phyloP scores from a whole-genome alignment of 2,797 vertebrate species.

The Poeciliopsis paucimaculata region DNA sequence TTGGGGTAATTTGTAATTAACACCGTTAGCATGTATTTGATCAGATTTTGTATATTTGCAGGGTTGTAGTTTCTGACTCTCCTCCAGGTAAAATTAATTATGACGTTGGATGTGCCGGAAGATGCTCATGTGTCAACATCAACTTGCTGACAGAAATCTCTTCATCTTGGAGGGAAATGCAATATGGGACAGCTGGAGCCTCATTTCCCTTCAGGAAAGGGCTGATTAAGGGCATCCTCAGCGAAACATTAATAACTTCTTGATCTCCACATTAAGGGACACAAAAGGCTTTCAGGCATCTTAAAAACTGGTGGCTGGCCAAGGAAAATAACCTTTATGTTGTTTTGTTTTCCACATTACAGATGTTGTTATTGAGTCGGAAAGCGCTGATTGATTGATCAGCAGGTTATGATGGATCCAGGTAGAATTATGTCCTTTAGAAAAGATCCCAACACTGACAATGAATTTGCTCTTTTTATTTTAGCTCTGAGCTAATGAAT shows the following conservation, averaged over 20 bases:
- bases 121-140: neutral
- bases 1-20: neutral
- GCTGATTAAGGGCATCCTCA: neutral
- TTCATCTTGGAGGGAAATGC: constrained; percentile 1
- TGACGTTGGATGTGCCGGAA: neutral
- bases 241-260: neutral
- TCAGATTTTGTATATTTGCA: neutral
- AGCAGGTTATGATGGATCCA: neutral
- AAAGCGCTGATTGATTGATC: neutral
- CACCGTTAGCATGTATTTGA: neutral
- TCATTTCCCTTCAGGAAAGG: neutral
- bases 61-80: neutral
- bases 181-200: neutral
- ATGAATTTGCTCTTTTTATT: neutral
- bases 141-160: constrained; percentile 1
- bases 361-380: neutral
- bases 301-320: neutral
- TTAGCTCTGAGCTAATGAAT: neutral
- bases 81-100: neutral
- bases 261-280: neutral
- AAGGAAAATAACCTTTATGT: neutral
- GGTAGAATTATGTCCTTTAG: neutral
- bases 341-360: neutral
- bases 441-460: neutral
- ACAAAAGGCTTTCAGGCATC: neutral